A percentile compares a stretch with the other conserved stretches of the same genome.
phyloP scores from a whole-genome alignment of 2,797 vertebrate genomes.

The Myoxocephalus aenaeus region DNA sequence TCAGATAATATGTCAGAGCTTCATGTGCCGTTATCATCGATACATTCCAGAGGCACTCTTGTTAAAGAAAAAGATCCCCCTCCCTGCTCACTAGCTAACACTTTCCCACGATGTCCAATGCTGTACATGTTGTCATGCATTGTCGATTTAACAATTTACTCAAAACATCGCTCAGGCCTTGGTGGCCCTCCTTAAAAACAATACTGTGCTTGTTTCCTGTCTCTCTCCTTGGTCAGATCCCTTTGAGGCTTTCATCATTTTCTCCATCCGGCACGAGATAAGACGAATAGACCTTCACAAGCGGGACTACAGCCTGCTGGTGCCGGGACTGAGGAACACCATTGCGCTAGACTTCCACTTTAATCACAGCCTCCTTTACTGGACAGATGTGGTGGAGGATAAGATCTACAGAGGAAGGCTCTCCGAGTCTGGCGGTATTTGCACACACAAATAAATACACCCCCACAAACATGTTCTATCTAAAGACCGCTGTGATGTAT shows the following conservation, averaged over 20 bases:
- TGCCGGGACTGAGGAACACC: constrained; percentile 96
- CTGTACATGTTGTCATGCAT: constrained; percentile 6
- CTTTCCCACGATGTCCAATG: background rate
- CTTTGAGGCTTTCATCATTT: constrained; percentile 99
- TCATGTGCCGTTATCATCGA: background rate
- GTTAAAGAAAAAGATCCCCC: background rate
- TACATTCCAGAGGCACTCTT: rapidly evolving
- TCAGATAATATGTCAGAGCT: background rate
- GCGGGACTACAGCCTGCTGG: constrained; percentile 96
- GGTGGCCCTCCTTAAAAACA: constrained; percentile 5
- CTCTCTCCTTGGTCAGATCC: constrained; percentile 86
- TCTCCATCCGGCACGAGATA: constrained; percentile 99
- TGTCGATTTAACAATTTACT: background rate
- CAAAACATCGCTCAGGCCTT: background rate
- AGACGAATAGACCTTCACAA: constrained; percentile 98
- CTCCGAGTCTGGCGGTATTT: constrained; percentile 92
- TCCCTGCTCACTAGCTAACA: background rate
- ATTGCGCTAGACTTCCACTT: constrained; percentile 99
- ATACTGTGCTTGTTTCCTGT: constrained; percentile 18
- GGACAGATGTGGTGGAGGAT: constrained; percentile 99
- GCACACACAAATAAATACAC: background rate
- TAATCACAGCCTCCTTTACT: constrained; percentile 95
- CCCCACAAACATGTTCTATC: constrained; percentile 26
- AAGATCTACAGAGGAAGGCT: constrained; percentile 98
- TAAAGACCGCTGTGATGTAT: constrained; percentile 32